Conservation (phyloP, 2,888 invertebrate species). For the Drosophila meridiana region DNA sequence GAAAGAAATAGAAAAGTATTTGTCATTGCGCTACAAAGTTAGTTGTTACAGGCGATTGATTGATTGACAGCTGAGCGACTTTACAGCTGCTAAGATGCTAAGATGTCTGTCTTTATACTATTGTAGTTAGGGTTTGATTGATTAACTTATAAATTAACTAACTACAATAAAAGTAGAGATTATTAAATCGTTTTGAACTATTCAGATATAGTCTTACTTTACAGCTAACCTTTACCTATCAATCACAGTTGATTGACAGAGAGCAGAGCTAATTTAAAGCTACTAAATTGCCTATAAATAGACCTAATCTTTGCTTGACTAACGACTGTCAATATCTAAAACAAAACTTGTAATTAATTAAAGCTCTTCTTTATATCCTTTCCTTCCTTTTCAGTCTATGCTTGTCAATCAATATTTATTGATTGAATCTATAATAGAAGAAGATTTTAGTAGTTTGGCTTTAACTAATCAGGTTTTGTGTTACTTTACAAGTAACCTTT, state of each 20-base stretch:
- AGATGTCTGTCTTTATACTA: background rate
- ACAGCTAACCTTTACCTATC: background rate
- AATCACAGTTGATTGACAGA: background rate
- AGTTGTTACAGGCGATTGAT: constrained; percentile 44
- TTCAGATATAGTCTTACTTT: background rate
- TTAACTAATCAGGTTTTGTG: background rate
- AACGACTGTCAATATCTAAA: background rate
- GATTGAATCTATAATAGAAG: background rate
- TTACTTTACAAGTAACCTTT: background rate
- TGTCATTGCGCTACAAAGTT: constrained; percentile 44
- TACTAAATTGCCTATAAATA: background rate
- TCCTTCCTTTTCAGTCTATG: background rate
- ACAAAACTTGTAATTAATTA: background rate
- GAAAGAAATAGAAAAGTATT: constrained; percentile 31
- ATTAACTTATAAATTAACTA: too few relatives aligned
- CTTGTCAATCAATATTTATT: background rate
- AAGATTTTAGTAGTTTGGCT: background rate
- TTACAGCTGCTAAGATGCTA: constrained; percentile 1
- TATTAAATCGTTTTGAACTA: background rate
- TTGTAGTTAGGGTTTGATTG: background rate
- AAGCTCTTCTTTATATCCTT: background rate
- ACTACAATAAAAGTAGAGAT: background rate
- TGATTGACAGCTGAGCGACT: constrained; percentile 29
- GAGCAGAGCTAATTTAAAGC: background rate
- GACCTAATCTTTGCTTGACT: too few relatives aligned